These are phyloP conservation scores for Columba janthina DNA, from an alignment of 2,113 vertebrate genomes.

Conservation along the genomic window DNA sequence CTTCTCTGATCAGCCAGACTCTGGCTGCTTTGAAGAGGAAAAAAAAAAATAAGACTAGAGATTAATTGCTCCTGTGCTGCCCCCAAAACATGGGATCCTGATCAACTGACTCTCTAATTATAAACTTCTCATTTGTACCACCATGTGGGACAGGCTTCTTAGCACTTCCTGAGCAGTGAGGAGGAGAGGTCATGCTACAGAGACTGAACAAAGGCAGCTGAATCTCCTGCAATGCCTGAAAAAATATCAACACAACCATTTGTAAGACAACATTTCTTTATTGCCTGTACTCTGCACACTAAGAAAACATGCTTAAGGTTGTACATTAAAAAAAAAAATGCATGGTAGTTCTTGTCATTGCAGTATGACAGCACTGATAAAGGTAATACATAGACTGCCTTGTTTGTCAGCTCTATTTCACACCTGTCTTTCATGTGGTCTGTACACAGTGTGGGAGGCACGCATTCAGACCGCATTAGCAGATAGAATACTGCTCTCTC, in stretches of 20 bases:
- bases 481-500: neutral
- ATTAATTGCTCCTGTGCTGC: neutral
- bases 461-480: fast-evolving
- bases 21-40: neutral
- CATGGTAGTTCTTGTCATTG: neutral
- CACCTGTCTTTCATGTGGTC: neutral
- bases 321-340: neutral
- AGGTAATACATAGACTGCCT: neutral
- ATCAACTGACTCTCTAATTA: neutral
- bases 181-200: neutral
- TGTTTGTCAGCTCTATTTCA: neutral
- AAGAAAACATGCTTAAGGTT: neutral
- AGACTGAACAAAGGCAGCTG: neutral
- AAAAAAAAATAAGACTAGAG: neutral
- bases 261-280: slow-evolving; percentile 27
- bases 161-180: neutral
- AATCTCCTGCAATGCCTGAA: neutral
- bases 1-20: neutral
- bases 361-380: neutral
- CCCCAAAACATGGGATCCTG: neutral
- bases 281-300: neutral
- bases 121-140: neutral
- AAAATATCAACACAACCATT: neutral
- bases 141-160: neutral
- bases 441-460: neutral